Base-by-base conservation (phyloP, 2,797 vertebrate species). In the Dicrostonyx torquatus region DNA sequence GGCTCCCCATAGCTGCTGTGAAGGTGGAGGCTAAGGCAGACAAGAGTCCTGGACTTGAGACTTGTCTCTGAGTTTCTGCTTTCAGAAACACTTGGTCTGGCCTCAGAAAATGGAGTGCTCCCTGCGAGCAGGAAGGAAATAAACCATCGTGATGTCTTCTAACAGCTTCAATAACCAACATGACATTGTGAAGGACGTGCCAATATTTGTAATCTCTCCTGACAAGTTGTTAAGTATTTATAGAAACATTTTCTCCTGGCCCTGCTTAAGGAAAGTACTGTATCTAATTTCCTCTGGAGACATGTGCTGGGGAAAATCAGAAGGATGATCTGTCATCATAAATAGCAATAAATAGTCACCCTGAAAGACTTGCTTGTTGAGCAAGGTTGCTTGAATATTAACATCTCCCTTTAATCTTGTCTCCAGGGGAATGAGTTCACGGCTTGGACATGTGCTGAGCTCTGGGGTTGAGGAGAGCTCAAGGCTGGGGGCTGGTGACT, bases 211-310 rank as follows among this genome's bases (percentile, higher is more conserved):
- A 96, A 97, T 97, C 95, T 98, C 96, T 97, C 95, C 97, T 97
- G 97, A 97, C 95, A 97, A 98, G 97, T 95, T 98, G 96, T 97
- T 97, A 97, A 97, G 97, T 98, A 98, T 98, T 98, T 98, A 98
- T 97, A 97, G 98, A 98, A 98, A 95, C 93, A 94, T 97, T 97
- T 97, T 93, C 97, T 98, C 96, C 96, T 97, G 97, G 97, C 97
- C 97, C 93, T 89, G 96, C 96, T 98, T 98, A 96, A 97, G 97
- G 97, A 89, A 97, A 98, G 97, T 31, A 91, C 94, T 89, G 94
- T 93, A 96, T 98, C 97, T 97, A 97, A 98, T 98, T 98, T 98
- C 97, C 97, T 98, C 97, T 79, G 58, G 97, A 98, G 98, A 97
- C 96, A 94, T 84, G 90, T 88, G 94, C 83, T 98, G 87, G 94